phyloP scores from a whole-genome alignment of 2,797 vertebrate species.

The Coregonus sp. region DNA sequence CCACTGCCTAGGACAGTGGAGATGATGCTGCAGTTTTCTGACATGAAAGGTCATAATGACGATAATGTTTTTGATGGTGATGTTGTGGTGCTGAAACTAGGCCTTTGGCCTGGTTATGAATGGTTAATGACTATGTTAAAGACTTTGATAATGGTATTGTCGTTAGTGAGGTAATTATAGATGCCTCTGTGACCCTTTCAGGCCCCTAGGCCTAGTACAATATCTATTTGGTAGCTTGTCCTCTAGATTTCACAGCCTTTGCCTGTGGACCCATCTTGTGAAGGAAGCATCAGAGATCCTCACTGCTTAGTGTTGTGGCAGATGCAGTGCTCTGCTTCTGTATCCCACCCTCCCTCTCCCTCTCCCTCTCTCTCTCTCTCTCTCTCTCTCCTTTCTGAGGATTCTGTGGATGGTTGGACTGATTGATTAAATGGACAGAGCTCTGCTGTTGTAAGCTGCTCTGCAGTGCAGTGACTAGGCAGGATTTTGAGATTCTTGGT shows the following conservation, averaged over 20 bases:
- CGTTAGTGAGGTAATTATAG: neutral
- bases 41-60: neutral
- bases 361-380: neutral
- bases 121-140: too few species aligned
- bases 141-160: neutral
- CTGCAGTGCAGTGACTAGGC: conserved; percentile 1
- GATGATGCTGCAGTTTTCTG: neutral
- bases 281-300: neutral
- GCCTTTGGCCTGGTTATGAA: neutral
- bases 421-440: conserved; percentile 5
- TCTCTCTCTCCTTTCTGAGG: neutral
- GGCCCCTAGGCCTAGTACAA: too few species aligned
- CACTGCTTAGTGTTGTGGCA: neutral
- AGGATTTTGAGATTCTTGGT: neutral
- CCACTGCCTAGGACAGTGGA: neutral
- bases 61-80: neutral
- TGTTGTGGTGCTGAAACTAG: neutral
- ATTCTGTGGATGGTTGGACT: neutral
- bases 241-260: neutral
- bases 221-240: neutral
- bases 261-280: neutral
- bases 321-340: neutral
- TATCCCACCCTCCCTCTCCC: neutral
- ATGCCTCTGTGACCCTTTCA: neutral
- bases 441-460: neutral